Conservation (phyloP, 2,888 invertebrate species). For the Eustalomyia histrio region DNA sequence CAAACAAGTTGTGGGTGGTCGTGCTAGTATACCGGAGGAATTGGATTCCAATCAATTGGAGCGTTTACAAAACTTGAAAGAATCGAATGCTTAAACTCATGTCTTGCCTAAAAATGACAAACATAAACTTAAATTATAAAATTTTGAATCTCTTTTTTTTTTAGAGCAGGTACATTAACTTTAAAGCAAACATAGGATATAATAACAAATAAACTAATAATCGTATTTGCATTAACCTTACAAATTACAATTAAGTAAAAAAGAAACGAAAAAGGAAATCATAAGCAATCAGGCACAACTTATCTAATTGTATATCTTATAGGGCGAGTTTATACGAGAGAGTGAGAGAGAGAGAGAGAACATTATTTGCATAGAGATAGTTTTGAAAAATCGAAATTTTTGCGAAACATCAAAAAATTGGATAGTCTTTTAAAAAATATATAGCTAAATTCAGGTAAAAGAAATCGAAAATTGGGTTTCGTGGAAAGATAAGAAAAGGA, state of each 20-base stretch:
- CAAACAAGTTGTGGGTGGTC: constrained; percentile 87
- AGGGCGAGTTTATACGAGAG: too few relatives aligned
- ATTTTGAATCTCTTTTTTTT: background rate
- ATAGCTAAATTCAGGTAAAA: too few relatives aligned
- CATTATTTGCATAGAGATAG: too few relatives aligned
- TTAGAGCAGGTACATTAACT: background rate
- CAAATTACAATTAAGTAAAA: constrained; percentile 1
- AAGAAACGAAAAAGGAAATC: background rate
- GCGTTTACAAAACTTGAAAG: constrained; percentile 92
- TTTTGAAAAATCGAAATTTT: too few relatives aligned
- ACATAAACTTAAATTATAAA: constrained; percentile 24
- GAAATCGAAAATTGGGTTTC: too few relatives aligned
- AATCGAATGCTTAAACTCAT: constrained; percentile 90
- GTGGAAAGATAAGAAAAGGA: too few relatives aligned
- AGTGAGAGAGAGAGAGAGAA: too few relatives aligned
- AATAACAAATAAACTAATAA: constrained; percentile 1
- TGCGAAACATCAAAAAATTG: too few relatives aligned
- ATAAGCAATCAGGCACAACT: background rate
- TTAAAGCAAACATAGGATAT: constrained; percentile 2
- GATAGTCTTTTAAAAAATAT: too few relatives aligned
- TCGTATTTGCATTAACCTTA: constrained; percentile 7
- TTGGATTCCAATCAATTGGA: constrained; percentile 93
- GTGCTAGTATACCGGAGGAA: constrained; percentile 93
- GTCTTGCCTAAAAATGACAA: background rate
- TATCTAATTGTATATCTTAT: too few relatives aligned